Conservation (phyloP, 2,113 vertebrate species). For the Catharus fuscescens region DNA sequence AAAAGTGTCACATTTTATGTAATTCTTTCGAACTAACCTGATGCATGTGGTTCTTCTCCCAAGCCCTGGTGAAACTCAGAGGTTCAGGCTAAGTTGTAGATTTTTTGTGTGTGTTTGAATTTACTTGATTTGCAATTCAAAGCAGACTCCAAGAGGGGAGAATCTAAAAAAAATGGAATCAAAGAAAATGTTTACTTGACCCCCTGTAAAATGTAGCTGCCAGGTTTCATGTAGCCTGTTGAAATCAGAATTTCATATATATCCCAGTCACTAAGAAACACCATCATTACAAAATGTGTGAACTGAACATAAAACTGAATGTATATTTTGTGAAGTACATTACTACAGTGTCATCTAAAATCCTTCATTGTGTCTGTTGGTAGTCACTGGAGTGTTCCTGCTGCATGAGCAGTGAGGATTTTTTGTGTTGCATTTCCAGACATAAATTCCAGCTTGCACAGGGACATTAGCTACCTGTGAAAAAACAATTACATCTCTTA, state of each 20-base stretch:
- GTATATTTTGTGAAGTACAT: conserved; percentile 37
- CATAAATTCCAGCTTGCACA: conserved; percentile 13
- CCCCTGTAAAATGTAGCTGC: neutral
- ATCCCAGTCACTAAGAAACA: neutral
- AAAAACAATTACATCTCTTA: conserved; percentile 50
- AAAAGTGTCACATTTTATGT: neutral
- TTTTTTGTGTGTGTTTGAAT: neutral
- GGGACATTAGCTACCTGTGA: conserved; percentile 37
- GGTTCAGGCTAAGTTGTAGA: neutral
- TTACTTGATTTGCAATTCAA: conserved; percentile 28
- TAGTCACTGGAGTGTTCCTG: neutral
- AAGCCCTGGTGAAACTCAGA: neutral
- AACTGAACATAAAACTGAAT: conserved; percentile 22
- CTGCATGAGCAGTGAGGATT: neutral
- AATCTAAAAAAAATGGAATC: conserved; percentile 9
- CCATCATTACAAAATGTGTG: conserved; percentile 1
- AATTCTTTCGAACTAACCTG: neutral
- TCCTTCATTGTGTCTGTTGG: conserved; percentile 19
- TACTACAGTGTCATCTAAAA: conserved; percentile 39
- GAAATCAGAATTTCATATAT: conserved; percentile 3
- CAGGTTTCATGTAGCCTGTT: neutral
- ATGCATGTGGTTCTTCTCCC: neutral
- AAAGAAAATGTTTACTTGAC: conserved; percentile 13
- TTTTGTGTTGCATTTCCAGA: conserved; percentile 23
- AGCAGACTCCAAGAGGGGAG: conserved; percentile 3